Evolutionary conservation across 2,113 vertebrate genomes (phyloP).

Genomic region (Nymphicus hollandicus): DNA sequence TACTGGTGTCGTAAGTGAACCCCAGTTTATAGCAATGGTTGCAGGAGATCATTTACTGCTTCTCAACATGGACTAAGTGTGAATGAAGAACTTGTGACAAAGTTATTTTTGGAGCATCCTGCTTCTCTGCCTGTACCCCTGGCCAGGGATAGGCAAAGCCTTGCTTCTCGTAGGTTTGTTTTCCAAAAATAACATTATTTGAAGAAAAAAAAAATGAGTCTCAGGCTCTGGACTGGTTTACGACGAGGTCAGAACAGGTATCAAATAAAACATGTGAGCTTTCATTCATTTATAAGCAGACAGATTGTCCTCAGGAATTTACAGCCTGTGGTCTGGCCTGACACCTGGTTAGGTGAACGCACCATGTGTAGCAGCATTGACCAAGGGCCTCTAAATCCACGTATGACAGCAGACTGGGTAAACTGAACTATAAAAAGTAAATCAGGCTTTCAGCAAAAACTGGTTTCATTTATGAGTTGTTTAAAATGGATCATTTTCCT

Average conservation of each 20-base stretch:
- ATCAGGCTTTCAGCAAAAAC: background rate
- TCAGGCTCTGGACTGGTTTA: conserved; percentile 5
- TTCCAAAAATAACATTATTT: background rate
- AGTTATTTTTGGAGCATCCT: background rate
- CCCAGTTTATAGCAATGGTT: background rate
- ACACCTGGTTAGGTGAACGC: conserved; percentile 6
- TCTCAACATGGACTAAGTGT: background rate
- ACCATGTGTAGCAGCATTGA: background rate
- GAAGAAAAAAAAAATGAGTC: background rate
- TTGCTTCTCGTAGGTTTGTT: background rate
- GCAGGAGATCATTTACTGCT: background rate
- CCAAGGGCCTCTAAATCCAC: background rate
- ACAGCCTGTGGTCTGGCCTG: background rate
- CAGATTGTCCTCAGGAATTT: conserved; percentile 7
- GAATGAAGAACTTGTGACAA: conserved; percentile 21
- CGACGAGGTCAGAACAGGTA: background rate
- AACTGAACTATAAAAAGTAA: background rate
- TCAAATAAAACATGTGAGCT: background rate
- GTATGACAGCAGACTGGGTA: background rate
- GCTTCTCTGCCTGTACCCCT: background rate
- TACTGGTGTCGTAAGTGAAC: background rate
- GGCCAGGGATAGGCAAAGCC: background rate
- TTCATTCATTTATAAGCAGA: conserved; percentile 3
- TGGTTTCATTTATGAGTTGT: background rate
- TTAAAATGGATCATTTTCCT: background rate